phyloP scores from a whole-genome alignment of 2,113 vertebrate genomes.

The Athene cunicularia region DNA sequence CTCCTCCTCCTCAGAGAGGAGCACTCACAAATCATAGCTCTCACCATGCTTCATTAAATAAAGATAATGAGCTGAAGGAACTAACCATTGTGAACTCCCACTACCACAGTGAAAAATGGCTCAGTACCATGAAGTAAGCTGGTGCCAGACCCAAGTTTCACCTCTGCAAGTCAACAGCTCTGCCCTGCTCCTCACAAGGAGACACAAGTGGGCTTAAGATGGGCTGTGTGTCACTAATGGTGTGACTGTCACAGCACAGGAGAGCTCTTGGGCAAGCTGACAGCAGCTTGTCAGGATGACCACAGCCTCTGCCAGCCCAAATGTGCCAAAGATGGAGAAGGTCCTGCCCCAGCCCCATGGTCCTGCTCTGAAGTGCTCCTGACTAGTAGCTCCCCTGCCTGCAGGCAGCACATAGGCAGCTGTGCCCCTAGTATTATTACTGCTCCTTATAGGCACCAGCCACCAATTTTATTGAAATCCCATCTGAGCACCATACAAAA shows the following conservation, averaged over 20 bases:
- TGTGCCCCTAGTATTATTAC: neutral
- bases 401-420: neutral
- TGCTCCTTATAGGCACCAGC: neutral
- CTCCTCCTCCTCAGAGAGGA: neutral
- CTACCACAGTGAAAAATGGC: neutral
- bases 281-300: neutral
- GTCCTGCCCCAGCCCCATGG: neutral
- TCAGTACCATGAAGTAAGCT: neutral
- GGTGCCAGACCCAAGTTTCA: neutral
- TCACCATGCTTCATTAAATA: neutral
- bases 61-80: neutral
- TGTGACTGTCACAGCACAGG: neutral
- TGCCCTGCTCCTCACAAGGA: neutral
- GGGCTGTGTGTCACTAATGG: neutral
- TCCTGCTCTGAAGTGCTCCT: neutral
- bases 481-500: neutral
- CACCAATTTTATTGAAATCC: neutral
- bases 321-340: accelerated
- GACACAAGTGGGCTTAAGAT: neutral
- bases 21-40: neutral
- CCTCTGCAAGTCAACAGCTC: neutral
- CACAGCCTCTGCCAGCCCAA: neutral
- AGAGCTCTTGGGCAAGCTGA: neutral
- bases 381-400: neutral
- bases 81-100: neutral